phyloP scores from a whole-genome alignment of 2,888 invertebrate species.

The Cheiracanthium punctorium region DNA sequence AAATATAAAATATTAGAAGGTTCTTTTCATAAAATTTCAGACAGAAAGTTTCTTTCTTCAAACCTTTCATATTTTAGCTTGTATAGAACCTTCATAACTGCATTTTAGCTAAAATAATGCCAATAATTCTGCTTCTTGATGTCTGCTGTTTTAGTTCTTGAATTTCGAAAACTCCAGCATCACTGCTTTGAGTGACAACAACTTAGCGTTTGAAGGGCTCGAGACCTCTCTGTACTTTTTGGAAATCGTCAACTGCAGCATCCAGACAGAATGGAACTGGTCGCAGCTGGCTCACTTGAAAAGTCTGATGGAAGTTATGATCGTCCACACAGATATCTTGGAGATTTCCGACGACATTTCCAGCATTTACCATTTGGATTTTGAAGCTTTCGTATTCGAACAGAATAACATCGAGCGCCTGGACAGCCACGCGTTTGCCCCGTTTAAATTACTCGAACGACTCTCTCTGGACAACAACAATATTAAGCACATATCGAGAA shows the following conservation, averaged over 20 bases:
- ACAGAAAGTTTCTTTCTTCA: no score
- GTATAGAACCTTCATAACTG: no score
- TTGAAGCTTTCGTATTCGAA: background rate
- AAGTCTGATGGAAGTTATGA: background rate
- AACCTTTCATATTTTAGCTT: no score
- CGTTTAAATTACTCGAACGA: background rate
- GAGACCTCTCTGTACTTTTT: background rate
- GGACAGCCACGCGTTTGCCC: background rate
- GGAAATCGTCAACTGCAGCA: background rate
- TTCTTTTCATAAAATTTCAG: no score
- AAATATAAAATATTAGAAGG: no score
- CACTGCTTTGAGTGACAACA: background rate
- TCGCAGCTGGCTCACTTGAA: background rate
- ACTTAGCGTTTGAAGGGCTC: slow-evolving; percentile 4
- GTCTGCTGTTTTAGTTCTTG: background rate
- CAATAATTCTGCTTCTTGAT: no score
- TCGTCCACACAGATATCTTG: background rate
- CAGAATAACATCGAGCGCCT: background rate
- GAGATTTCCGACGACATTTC: background rate
- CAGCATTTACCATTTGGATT: background rate
- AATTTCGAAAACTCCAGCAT: slow-evolving; percentile 7
- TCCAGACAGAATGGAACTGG: slow-evolving; percentile 15
- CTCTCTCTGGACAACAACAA: background rate
- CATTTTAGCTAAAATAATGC: no score
- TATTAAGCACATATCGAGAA: background rate